Evolutionary conservation across 1,140 invertebrate species (phyloP), one percentile per base, ranked within the genome.

Genomic region (Prorops nasuta): DNA sequence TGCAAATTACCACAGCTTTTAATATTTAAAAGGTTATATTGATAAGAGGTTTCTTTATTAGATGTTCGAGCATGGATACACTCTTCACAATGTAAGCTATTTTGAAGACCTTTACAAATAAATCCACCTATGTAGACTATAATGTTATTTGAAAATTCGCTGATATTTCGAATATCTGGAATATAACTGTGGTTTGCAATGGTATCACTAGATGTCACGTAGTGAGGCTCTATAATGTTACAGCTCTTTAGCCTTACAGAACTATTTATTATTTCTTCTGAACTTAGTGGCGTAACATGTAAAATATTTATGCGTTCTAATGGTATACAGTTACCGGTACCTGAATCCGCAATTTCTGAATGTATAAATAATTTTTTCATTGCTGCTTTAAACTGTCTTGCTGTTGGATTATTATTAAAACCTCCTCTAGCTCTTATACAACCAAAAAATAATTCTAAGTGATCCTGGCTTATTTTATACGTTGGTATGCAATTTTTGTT

Each of bases 381-480:
- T 4, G 46, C 49, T 44, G 34, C 35, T 44, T 44, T 32, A 49
- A 63, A 63, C 48, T 65, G 58, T 10, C 35, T 24, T 14, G 43
- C 47, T n/a, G 35, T 65, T 8, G 58, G 55, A 52, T 65, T 63
- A 37, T 60, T 65, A 46, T 63, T 63, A 16, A 40, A 39, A 12
- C 54, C 57, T 35, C 58, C 54, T 22, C 46, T 31, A 15, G 45
- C 28, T 18, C 56, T 40, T 22, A 64, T 50, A 14, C 41, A 42
- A 41, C 56, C 38, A 41, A 65, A 65, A 45, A 63, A 54, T 8
- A 50, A 53, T 53, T 65, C 54, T n/a, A n/a, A n/a, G n/a, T n/a
- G n/a, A n/a, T n/a, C n/a, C n/a, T n/a, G n/a, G n/a, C n/a, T n/a
- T n/a, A n/a, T n/a, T n/a, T n/a, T n/a, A n/a, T n/a, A n/a, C n/a